phyloP scores from a whole-genome alignment of 2,113 vertebrate genomes.

The Corythaixoides concolor region DNA sequence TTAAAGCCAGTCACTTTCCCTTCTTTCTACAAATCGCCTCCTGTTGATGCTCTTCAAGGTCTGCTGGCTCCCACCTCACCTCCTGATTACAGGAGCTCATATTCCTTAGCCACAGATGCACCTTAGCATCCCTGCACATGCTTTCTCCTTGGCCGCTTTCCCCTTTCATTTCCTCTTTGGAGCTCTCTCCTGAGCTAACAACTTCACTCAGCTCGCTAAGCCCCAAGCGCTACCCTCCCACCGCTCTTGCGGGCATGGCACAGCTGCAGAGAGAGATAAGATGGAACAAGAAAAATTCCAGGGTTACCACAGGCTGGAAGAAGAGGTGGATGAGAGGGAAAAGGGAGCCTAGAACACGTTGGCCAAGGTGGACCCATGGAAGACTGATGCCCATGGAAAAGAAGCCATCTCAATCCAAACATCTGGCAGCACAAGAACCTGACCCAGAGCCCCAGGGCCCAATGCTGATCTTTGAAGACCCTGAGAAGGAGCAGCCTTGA shows the following conservation, averaged over 20 bases:
- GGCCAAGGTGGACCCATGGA: not conserved
- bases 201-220: not conserved
- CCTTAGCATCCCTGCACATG: not conserved
- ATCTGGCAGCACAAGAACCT: not conserved
- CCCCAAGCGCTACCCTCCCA: not conserved
- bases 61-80: not conserved
- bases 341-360: not conserved
- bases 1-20: not conserved
- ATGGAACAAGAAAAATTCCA: not conserved
- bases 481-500: not conserved
- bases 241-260: not conserved
- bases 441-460: not conserved
- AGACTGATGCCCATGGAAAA: not conserved
- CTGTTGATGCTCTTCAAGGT: not conserved
- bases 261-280: not conserved
- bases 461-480: not conserved
- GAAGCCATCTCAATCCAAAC: not conserved
- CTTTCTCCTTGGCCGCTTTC: not conserved
- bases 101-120: not conserved
- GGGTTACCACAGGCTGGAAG: not conserved
- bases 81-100: not conserved
- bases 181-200: rapidly evolving
- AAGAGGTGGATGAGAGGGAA: not conserved
- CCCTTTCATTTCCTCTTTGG: not conserved
- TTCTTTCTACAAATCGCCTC: not conserved